Evolutionary conservation across 2,888 invertebrate genomes (phyloP).

Genomic region (Ochlodes sylvanus): DNA sequence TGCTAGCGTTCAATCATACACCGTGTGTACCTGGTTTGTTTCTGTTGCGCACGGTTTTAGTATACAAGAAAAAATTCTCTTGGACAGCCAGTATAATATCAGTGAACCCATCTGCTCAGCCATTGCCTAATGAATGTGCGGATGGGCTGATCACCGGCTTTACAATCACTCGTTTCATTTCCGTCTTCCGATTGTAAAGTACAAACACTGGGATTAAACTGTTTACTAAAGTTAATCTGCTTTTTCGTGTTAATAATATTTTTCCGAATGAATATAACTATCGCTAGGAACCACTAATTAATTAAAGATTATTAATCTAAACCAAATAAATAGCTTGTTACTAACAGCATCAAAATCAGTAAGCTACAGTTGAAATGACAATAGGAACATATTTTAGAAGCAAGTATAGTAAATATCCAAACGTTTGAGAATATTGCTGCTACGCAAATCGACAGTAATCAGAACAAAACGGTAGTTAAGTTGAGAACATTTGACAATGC

Average conservation of each 20-base stretch:
- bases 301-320: too few species aligned
- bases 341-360: neutral
- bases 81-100: slow-evolving; percentile 62
- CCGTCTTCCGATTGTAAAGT: neutral
- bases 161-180: slow-evolving; percentile 19
- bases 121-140: slow-evolving; percentile 57
- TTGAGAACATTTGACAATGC: slow-evolving; percentile 54
- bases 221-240: neutral
- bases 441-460: too few species aligned
- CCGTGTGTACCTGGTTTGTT: slow-evolving; percentile 81
- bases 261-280: too few species aligned
- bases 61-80: slow-evolving; percentile 48
- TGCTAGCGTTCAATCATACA: slow-evolving; percentile 81
- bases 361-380: too few species aligned
- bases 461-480: slow-evolving; percentile 43
- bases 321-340: neutral
- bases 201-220: neutral
- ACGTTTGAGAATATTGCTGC: neutral
- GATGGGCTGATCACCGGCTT: slow-evolving; percentile 37
- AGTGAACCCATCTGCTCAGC: slow-evolving; percentile 55
- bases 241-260: neutral
- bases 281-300: too few species aligned
- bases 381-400: too few species aligned
- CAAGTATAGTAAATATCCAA: too few species aligned
- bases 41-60: slow-evolving; percentile 71